A percentile compares a stretch with the other conserved stretches of the same genome.
Evolutionary conservation across 2,113 vertebrate species (phyloP).

Genomic region (Rhinoderma darwinii): DNA sequence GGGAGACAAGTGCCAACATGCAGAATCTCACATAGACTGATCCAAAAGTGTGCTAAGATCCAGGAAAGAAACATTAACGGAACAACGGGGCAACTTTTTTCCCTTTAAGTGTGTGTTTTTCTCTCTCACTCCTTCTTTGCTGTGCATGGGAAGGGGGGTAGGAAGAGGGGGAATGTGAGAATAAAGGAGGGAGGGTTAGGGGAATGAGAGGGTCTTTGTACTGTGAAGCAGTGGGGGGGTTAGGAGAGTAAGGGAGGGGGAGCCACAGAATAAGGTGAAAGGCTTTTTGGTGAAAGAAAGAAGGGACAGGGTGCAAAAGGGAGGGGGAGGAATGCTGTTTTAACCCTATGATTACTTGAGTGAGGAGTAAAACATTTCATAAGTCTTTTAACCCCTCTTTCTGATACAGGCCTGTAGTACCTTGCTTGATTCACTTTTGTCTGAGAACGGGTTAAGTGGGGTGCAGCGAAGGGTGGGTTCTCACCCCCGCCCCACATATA

Average conservation of each 20-base stretch:
- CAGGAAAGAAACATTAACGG: slow-evolving; percentile 43
- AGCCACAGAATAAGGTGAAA: slow-evolving; percentile 58
- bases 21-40: slow-evolving; percentile 32
- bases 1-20: slow-evolving; percentile 52
- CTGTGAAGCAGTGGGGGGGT: slow-evolving; percentile 57
- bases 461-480: slow-evolving; percentile 54
- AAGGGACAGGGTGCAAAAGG: slow-evolving; percentile 48
- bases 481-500: slow-evolving; percentile 53
- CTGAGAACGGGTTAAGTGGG: slow-evolving; percentile 55
- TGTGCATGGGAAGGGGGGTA: slow-evolving; percentile 50
- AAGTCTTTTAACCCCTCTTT: slow-evolving; percentile 32
- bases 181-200: slow-evolving; percentile 58
- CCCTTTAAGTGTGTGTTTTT: slow-evolving; percentile 52
- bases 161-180: slow-evolving; percentile 60
- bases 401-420: not conserved
- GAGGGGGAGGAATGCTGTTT: slow-evolving; percentile 50
- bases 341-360: slow-evolving; percentile 44
- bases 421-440: not conserved
- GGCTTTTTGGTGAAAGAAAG: slow-evolving; percentile 58
- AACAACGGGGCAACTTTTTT: slow-evolving; percentile 57
- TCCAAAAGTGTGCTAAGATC: slow-evolving; percentile 17
- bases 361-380: slow-evolving; percentile 17
- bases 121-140: slow-evolving; percentile 33
- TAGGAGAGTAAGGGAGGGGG: slow-evolving; percentile 55
- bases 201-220: slow-evolving; percentile 61